Percentiles rank a stretch among this genome's conserved stretches.
These are phyloP conservation scores for Rhopalosiphum padi DNA, from an alignment of 1,140 invertebrate species.

Conservation along the genomic window DNA sequence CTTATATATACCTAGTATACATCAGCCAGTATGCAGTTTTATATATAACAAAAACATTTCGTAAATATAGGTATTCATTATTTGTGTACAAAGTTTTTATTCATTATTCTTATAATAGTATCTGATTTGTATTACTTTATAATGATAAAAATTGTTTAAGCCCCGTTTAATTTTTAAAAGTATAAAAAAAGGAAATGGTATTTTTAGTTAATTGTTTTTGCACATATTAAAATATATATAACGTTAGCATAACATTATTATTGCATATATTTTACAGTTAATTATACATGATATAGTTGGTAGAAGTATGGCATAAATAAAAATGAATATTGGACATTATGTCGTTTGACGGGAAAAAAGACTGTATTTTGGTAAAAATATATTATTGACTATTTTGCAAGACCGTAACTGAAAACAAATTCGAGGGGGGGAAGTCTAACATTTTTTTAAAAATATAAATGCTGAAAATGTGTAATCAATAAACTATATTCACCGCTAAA, in stretches of 20 bases:
- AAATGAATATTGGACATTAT: not conserved
- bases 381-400: no score
- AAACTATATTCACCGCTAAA: no score
- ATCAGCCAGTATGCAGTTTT: not conserved
- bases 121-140: not conserved
- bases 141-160: not conserved
- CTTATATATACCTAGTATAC: not conserved
- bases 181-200: not conserved
- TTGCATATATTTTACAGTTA: not conserved
- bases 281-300: not conserved
- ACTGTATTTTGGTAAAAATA: not conserved
- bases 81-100: not conserved
- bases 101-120: not conserved
- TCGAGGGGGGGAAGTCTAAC: no score
- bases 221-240: not conserved
- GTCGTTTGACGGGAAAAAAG: not conserved
- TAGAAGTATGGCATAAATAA: not conserved
- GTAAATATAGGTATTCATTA: not conserved
- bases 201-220: not conserved
- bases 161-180: not conserved
- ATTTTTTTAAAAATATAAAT: no score
- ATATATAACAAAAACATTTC: not conserved
- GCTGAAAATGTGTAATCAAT: no score
- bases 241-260: not conserved
- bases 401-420: no score